Conservation (phyloP, 2,888 invertebrate species). For the Netelia inedita region DNA sequence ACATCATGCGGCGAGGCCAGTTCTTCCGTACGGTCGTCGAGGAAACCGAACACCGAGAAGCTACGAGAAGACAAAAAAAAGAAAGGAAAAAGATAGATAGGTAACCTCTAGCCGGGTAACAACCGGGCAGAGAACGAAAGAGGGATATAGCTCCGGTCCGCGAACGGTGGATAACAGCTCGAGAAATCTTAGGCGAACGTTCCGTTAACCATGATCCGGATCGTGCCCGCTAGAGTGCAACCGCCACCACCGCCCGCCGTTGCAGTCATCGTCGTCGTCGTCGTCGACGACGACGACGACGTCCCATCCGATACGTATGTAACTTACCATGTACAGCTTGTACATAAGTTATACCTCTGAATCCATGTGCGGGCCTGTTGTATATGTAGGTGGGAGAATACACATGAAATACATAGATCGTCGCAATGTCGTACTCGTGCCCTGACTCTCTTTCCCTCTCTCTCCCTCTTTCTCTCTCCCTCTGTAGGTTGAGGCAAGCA, state of each 20-base stretch:
- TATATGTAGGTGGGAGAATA: constrained; percentile 47
- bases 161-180: constrained; percentile 75
- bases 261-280: neutral
- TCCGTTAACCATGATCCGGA: constrained; percentile 78
- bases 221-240: constrained; percentile 62
- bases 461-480: neutral
- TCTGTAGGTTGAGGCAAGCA: constrained; percentile 47
- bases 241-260: constrained; percentile 59
- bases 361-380: constrained; percentile 28
- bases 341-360: constrained; percentile 35
- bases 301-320: constrained; percentile 67
- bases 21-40: constrained; percentile 60
- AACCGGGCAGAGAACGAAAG: constrained; percentile 18
- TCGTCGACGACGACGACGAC: constrained; percentile 40
- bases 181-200: constrained; percentile 73
- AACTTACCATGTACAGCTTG: constrained; percentile 53
- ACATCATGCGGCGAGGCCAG: constrained; percentile 55
- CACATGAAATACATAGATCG: constrained; percentile 48
- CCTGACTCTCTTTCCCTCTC: neutral
- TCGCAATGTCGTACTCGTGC: too few species aligned
- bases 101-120: constrained; percentile 53
- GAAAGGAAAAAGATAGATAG: constrained; percentile 32
- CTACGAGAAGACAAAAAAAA: constrained; percentile 25
- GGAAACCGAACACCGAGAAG: constrained; percentile 75
- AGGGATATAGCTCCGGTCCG: constrained; percentile 52